Evolutionary conservation across 2,113 vertebrate species (phyloP), one percentile per base, ranked within the genome.

Genomic region (Archilochus colubris): DNA sequence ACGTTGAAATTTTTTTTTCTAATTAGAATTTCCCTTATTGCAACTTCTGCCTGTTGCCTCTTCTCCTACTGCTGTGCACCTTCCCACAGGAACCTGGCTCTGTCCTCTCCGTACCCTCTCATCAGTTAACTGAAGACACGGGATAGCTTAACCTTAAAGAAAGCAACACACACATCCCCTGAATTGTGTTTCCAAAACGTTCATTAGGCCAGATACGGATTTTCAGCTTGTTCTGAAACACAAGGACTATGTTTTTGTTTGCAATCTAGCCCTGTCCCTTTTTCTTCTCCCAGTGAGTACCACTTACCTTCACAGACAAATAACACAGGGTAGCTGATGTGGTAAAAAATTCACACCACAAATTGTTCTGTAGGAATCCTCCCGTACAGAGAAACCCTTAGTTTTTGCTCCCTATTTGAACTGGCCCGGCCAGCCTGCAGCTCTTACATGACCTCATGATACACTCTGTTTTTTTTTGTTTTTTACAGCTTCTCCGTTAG

Each of bases 311-410:
- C 38, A 8, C 9, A 16, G 25, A 20, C 6, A 57, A 30, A 11
- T 4, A 44, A 50, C 23, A 28, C 20, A 22, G 22, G 58, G 50
- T 0, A 8, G 10, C 61, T 38, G 23, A 74, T 0, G 20, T 0
- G 2, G 27, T 46, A 74, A 66, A 82, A 89, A 14, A 12, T 10
- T 19, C 23, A 14, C 31, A 28, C 14, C 6, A 2, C 61, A 46
- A 46, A 54, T 27, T 27, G 16, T 24, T 43, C 31, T 7, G 10
- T 2, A 50, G 59, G 3, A 73, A 62, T 17, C 19, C 23, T 54
- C 36, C 27, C 20, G 3, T 3, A 30, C 0, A 3, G 73, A 21
- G 20, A 21, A 59, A 28, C 8, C 16, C n/a, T 51, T 0, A 0
- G 8, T 0, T 50, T 61, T 25, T 20, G 9, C 12, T 67, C 53